Percentiles rank a stretch among this genome's conserved stretches.
Evolutionary conservation across 2,888 invertebrate species (phyloP).

Genomic region (Drosophila buzzatii): DNA sequence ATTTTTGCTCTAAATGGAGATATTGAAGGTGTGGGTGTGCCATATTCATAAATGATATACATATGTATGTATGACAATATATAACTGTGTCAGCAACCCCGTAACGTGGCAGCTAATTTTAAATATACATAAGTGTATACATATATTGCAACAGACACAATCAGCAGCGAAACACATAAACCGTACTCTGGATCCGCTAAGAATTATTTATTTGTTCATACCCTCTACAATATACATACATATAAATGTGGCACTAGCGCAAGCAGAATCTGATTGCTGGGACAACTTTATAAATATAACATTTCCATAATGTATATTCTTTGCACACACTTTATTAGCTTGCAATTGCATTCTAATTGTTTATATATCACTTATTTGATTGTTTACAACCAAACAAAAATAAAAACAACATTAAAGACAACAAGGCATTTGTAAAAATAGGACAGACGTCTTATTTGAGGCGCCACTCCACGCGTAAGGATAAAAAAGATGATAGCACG

Average conservation of each 20-base stretch:
- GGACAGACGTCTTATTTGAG: neutral
- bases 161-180: neutral
- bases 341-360: conserved; percentile 39
- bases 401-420: conserved; percentile 10
- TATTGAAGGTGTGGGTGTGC: neutral
- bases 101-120: no score
- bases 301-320: conserved; percentile 7
- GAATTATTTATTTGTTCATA: neutral
- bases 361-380: conserved; percentile 52
- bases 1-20: neutral
- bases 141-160: neutral
- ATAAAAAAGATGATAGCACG: conserved; percentile 6
- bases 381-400: conserved; percentile 14
- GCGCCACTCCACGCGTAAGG: conserved; percentile 8
- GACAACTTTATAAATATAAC: conserved; percentile 6
- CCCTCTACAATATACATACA: neutral
- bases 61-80: neutral
- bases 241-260: conserved; percentile 8
- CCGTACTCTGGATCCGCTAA: neutral
- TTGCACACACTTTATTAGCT: conserved; percentile 1
- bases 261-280: conserved; percentile 9
- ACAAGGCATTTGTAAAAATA: neutral
- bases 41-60: neutral
- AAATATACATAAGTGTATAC: neutral
- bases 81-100: no score